Evolutionary conservation across 2,797 vertebrate species (phyloP).

Genomic region (Sphenopsis melanotis): DNA sequence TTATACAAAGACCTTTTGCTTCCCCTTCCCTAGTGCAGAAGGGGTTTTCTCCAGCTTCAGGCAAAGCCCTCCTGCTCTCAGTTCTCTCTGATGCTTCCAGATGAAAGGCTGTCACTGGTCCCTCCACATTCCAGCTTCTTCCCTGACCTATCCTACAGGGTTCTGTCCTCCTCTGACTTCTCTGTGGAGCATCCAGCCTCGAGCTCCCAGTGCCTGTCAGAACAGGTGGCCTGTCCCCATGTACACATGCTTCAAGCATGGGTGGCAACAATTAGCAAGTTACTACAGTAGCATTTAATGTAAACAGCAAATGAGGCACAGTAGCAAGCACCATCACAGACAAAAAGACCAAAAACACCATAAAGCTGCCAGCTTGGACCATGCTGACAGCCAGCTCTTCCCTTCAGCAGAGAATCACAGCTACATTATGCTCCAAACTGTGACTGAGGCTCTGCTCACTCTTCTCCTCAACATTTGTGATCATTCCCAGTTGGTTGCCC

Average conservation of each 20-base stretch:
- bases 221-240: not conserved
- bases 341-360: not conserved
- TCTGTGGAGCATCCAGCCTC: not conserved
- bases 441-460: not conserved
- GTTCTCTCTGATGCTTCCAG: not conserved
- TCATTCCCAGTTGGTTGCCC: not conserved
- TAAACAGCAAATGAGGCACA: constrained; percentile 52
- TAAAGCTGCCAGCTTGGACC: not conserved
- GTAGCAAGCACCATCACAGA: not conserved
- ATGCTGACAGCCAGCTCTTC: not conserved
- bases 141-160: fast-evolving
- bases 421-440: not conserved
- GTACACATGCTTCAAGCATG: fast-evolving
- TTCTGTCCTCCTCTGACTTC: not conserved
- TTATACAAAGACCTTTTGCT: not conserved
- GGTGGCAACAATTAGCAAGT: not conserved
- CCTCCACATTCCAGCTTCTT: not conserved
- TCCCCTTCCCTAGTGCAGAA: not conserved
- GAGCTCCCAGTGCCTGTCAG: not conserved
- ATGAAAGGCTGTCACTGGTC: not conserved
- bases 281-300: not conserved
- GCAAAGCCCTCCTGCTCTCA: not conserved
- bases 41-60: not conserved
- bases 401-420: not conserved
- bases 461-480: not conserved